Evolutionary conservation across 2,888 invertebrate genomes (phyloP).

Genomic region (Axea sp.): DNA sequence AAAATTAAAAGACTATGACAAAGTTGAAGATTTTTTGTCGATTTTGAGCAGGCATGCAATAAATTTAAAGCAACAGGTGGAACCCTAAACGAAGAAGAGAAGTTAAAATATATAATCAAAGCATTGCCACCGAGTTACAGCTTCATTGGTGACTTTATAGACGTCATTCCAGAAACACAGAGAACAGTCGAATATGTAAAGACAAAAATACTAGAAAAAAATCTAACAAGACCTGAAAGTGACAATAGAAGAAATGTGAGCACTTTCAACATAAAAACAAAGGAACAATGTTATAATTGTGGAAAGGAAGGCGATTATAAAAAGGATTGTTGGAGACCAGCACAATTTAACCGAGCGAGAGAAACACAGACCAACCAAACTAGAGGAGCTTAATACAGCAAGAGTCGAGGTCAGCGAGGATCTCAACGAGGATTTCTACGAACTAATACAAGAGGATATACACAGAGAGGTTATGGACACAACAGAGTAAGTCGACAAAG

Average conservation of each 20-base stretch:
- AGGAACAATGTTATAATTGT: constrained; percentile 7
- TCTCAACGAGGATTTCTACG: no score
- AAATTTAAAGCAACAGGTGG: constrained; percentile 64
- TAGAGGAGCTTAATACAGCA: no score
- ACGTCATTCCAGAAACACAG: constrained; percentile 61
- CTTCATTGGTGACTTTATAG: constrained; percentile 65
- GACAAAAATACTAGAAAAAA: constrained; percentile 58
- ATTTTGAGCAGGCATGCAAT: constrained; percentile 64
- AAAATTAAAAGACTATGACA: no score
- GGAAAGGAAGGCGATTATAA: background rate
- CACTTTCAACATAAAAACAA: constrained; percentile 10
- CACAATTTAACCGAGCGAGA: background rate
- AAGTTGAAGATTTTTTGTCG: constrained; percentile 62
- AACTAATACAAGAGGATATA: no score
- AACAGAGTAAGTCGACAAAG: no score
- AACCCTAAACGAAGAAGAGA: constrained; percentile 57
- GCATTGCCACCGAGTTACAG: constrained; percentile 62
- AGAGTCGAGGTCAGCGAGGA: no score
- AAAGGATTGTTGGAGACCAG: constrained; percentile 8
- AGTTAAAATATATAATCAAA: constrained; percentile 64
- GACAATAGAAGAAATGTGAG: constrained; percentile 15
- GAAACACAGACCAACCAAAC: constrained; percentile 1
- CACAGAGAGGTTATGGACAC: no score
- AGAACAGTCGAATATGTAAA: constrained; percentile 66
- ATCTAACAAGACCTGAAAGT: background rate